Conservation (phyloP, 2,113 vertebrate genomes). For the Heteronetta atricapilla region DNA sequence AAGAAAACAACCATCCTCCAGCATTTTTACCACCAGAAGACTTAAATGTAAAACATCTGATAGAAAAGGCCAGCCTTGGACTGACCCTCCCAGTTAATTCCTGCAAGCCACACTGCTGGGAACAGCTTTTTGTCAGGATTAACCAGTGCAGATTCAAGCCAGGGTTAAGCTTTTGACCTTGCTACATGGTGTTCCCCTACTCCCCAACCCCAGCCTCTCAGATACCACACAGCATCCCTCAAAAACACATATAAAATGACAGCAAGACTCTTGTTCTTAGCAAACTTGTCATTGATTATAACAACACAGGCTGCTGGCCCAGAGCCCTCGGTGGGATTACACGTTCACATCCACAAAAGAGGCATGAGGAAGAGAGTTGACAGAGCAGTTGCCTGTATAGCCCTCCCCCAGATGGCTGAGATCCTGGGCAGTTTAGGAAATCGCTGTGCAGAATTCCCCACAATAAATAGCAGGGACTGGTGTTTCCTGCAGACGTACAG, state of each 20-base stretch:
- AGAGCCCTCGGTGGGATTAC: fast-evolving
- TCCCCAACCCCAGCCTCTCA: background rate
- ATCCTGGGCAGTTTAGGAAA: background rate
- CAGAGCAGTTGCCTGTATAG: background rate
- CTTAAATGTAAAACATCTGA: background rate
- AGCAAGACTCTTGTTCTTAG: background rate
- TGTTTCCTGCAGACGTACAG: background rate
- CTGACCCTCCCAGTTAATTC: background rate
- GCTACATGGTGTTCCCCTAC: background rate
- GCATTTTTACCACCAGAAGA: background rate
- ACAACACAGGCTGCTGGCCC: background rate
- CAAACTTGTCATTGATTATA: background rate
- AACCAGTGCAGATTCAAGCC: background rate
- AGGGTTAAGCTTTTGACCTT: background rate
- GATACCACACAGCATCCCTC: background rate
- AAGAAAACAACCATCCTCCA: background rate
- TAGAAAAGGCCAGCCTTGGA: background rate
- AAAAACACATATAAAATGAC: background rate
- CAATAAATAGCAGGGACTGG: background rate
- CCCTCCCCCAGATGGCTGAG: background rate
- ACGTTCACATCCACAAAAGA: background rate
- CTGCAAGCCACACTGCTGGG: background rate
- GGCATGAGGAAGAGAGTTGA: background rate
- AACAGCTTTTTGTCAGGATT: background rate
- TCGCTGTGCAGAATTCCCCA: background rate